Percentiles rank a stretch among this genome's conserved stretches.
phyloP scores from a whole-genome alignment of 2,888 invertebrate species.

The Steromphala cineraria region DNA sequence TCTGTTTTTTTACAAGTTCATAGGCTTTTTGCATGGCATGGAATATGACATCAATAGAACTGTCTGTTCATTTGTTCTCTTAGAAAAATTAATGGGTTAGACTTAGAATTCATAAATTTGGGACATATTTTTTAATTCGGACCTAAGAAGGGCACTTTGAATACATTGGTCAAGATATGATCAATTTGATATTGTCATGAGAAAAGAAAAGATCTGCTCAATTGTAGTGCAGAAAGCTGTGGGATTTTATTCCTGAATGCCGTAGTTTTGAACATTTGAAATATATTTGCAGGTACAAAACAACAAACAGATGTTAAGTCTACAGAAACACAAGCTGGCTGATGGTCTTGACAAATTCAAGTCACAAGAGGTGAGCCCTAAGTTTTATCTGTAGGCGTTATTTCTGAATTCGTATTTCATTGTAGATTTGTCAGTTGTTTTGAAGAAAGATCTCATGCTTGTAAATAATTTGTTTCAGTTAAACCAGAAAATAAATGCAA shows the following conservation, averaged over 20 bases:
- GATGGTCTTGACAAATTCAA: slow-evolving; percentile 82
- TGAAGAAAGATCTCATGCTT: not conserved
- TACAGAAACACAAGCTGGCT: slow-evolving; percentile 86
- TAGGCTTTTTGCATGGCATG: no score
- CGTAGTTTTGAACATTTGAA: not conserved
- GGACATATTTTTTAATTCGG: no score
- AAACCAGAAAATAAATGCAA: slow-evolving; percentile 66
- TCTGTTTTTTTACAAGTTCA: no score
- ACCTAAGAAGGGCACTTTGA: no score
- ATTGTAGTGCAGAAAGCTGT: not conserved
- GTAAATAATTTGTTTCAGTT: slow-evolving; percentile 42
- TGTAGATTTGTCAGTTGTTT: no score
- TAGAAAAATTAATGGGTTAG: no score
- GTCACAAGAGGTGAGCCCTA: slow-evolving; percentile 73
- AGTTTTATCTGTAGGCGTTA: not conserved
- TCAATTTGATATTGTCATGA: no score
- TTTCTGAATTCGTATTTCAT: not conserved
- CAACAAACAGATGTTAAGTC: slow-evolving; percentile 93
- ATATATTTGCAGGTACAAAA: slow-evolving; percentile 86
- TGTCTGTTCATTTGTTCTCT: no score
- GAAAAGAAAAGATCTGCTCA: not conserved
- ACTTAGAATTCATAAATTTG: no score
- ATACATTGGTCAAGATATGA: no score
- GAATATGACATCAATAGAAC: no score
- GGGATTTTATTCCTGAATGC: not conserved